Evolutionary conservation across 2,113 vertebrate species (phyloP), one percentile per base, ranked within the genome.

Genomic region (Periophthalmus modestus): DNA sequence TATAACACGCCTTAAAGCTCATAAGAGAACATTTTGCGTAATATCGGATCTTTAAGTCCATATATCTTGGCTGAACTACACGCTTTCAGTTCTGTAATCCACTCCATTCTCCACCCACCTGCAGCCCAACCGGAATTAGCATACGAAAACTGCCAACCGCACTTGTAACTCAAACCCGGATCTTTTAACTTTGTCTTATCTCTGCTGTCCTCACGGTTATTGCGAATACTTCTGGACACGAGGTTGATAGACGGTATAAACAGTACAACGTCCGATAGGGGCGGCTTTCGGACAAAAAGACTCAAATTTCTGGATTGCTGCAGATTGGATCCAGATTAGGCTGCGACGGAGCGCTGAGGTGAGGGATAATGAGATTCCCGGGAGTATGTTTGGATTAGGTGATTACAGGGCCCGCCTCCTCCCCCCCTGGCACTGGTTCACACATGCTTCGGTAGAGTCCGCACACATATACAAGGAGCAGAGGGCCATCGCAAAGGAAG

Each of bases 241-340:
- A 87, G 58, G 77, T 47, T 84, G 85, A 92, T 68, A 66, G 91
- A 91, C 89, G 89, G 88, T 90, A 90, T 90, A 93, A 91, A 92
- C 87, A 88, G 68, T 76, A 84, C 75, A 39, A 84, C 46, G 72
- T 63, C 77, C 78, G 85, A 89, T 85, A 84, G 87, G 81, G 34
- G 21, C 76, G 81, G 86, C 81, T 85, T 82, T 63, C 72, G 83
- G 82, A 93, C 92, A 93, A 91, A 92, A 87, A 87, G 91, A 91
- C 91, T 93, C 89, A 72, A 80, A 86, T 93, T 92, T 92, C 90
- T 69, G 28, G 28, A 28, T 28, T 28, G 85, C 73, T 79, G 79
- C 89, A 93, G 93, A 94, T 94, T 93, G 90, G 91, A 93, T 92
- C 87, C 93, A 93, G 93, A 93, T 93, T 92, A 91, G 85, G 88